Evolutionary conservation across 2,797 vertebrate species (phyloP), one percentile per base, ranked within the genome.

Genomic region (Meriones psammophilus): DNA sequence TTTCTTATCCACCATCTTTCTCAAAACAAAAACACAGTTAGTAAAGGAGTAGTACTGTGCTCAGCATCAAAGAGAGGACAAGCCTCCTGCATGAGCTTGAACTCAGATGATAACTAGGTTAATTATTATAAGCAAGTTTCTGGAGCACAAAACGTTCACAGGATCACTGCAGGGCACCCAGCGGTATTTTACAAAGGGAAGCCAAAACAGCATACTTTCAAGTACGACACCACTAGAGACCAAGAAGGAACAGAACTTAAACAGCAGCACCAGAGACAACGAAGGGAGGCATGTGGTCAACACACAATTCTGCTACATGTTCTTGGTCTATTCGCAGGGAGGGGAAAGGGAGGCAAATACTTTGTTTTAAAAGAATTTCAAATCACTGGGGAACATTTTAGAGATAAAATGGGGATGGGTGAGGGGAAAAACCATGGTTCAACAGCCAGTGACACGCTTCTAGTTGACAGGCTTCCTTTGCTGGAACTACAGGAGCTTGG

Each of bases 11-110:
- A 92, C 84, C n/a, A 94, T 54, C 68, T 64, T 91, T 93, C 79
- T 96, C 56, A 89, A 89, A 97, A 83, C 66, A 92, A 96, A 77
- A 94, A 89, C 74, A 91, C 36, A 94, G 94, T 17, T 95, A 95
- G 88, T 73, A 88, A 86, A 88, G 95, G 69, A 42, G 26, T 62
- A 76, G 85, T 80, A 74, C 7, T 91, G 50, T 91, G 68, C 81
- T 30, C n/a, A 92, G 56, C 60, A 88, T 17, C 86, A 56, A 68
- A 62, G 0, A 69, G n/a, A 87, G 76, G 60, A 92, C 50, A 84
- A 92, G 73, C 56, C 85, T 92, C 39, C 60, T 91, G 77, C 80
- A 69, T 5, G 79, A 80, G 50, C 24, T 76, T 96, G 86, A 94
- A 79, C 83, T 95, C 85, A 91, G 78, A 62, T 9, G 86, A 8